phyloP scores from a whole-genome alignment of 1,140 invertebrate genomes.

The Centruroides sculpturatus region DNA sequence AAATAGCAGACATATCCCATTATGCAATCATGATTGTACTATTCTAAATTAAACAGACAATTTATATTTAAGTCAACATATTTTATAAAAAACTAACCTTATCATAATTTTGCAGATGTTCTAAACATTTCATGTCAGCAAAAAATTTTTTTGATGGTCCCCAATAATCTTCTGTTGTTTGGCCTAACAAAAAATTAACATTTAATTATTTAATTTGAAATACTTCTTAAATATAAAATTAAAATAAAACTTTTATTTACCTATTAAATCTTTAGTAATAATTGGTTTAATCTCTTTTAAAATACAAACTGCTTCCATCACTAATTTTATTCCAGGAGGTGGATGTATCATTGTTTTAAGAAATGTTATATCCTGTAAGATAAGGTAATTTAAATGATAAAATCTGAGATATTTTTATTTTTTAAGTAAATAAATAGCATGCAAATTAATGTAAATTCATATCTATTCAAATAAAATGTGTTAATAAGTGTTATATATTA shows the following conservation, averaged over 20 bases:
- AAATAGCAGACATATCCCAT: no score
- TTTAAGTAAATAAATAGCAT: no score
- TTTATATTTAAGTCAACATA: neutral
- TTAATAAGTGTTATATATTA: no score
- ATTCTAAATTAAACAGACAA: no score
- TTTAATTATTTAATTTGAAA: no score
- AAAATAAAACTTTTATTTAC: neutral
- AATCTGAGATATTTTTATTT: no score
- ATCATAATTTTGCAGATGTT: constrained; percentile 72
- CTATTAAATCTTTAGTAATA: constrained; percentile 59
- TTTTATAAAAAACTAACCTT: constrained; percentile 34
- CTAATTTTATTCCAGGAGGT: constrained; percentile 78
- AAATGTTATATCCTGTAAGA: constrained; percentile 62
- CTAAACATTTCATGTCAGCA: constrained; percentile 79
- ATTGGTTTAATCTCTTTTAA: constrained; percentile 79
- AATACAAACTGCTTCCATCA: constrained; percentile 88
- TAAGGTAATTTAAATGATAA: no score
- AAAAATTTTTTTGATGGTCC: constrained; percentile 76
- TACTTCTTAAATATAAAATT: no score
- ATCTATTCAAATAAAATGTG: no score
- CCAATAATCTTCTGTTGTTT: constrained; percentile 79
- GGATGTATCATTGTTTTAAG: constrained; percentile 96
- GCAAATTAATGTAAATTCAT: no score
- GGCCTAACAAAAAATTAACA: constrained; percentile 26
- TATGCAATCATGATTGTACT: no score